A percentile compares a stretch with the other conserved stretches of the same genome.
phyloP scores from a whole-genome alignment of 2,797 vertebrate species.

The Scolopax bukidnonensis region DNA sequence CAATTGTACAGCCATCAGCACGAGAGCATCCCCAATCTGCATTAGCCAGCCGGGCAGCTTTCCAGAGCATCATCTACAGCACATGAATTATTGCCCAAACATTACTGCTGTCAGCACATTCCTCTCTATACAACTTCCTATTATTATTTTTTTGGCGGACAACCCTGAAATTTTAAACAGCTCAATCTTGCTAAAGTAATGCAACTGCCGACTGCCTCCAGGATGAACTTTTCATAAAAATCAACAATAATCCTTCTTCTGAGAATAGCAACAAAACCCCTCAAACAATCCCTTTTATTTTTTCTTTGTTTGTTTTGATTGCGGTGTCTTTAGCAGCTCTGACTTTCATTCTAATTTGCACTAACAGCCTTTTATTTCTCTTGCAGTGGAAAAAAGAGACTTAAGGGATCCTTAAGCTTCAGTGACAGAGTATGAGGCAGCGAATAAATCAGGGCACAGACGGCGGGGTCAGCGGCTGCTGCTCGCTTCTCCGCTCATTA shows the following conservation, averaged over 20 bases:
- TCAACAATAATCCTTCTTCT: constrained; percentile 30
- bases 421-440: neutral
- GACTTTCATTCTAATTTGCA: constrained; percentile 2
- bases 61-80: constrained; percentile 69
- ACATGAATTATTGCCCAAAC: constrained; percentile 73
- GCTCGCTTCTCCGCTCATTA: neutral
- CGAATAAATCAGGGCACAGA: neutral
- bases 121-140: constrained; percentile 67
- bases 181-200: constrained; percentile 67
- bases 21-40: constrained; percentile 55
- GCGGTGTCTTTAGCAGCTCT: neutral
- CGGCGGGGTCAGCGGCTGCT: neutral
- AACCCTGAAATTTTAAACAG: constrained; percentile 78
- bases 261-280: neutral
- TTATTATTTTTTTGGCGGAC: constrained; percentile 73
- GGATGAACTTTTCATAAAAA: constrained; percentile 58
- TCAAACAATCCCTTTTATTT: neutral
- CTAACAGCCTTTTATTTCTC: constrained; percentile 8
- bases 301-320: neutral
- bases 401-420: neutral
- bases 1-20: constrained; percentile 42
- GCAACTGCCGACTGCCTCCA: constrained; percentile 56
- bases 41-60: constrained; percentile 68
- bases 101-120: constrained; percentile 78
- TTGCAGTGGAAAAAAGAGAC: neutral